phyloP scores from a whole-genome alignment of 2,797 vertebrate genomes.

The Ataeniobius toweri region DNA sequence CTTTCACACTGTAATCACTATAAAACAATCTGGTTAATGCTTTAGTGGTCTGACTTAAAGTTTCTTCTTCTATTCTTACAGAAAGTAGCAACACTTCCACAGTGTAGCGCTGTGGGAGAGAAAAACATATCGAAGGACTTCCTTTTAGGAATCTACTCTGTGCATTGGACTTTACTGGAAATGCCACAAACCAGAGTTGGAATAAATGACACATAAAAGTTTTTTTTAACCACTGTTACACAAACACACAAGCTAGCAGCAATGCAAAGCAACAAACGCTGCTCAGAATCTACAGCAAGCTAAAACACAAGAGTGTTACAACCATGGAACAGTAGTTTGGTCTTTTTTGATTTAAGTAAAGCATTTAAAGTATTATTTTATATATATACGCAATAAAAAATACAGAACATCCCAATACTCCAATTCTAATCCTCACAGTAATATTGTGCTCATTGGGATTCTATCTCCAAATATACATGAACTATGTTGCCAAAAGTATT shows the following conservation, averaged over 20 bases:
- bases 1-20: neutral
- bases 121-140: neutral
- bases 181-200: neutral
- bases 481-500: no score
- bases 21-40: neutral
- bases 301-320: slow-evolving; percentile 65
- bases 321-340: slow-evolving; percentile 79
- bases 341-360: slow-evolving; percentile 76
- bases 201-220: neutral
- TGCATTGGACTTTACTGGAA: neutral
- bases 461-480: slow-evolving; percentile 64
- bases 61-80: no score
- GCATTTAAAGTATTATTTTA: slow-evolving; percentile 62
- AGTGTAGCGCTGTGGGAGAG: no score
- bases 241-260: slow-evolving; percentile 59
- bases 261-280: slow-evolving; percentile 53
- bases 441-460: slow-evolving; percentile 80
- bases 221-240: slow-evolving; percentile 60
- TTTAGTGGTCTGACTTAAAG: no score
- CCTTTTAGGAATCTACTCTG: neutral
- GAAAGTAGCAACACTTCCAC: no score
- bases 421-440: slow-evolving; percentile 67
- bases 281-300: slow-evolving; percentile 59
- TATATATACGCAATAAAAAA: slow-evolving; percentile 76
- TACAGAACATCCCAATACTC: slow-evolving; percentile 76